Percentiles rank a stretch among this genome's conserved stretches.
Evolutionary conservation across 2,888 invertebrate genomes (phyloP).

Genomic region (Drosophila paracracens): DNA sequence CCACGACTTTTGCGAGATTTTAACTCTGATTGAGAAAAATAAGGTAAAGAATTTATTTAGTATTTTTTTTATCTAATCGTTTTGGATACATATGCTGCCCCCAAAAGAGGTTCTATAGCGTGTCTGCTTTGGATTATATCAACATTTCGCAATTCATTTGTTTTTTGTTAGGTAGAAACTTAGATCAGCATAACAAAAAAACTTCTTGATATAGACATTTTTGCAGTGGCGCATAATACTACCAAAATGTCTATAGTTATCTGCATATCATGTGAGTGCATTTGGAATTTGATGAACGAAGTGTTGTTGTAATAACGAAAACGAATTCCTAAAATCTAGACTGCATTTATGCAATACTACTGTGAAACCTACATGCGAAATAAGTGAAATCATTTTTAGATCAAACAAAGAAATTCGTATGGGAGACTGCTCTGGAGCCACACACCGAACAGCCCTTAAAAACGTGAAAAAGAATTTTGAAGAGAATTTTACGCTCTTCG

Average conservation of each 20-base stretch:
- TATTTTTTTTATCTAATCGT: not conserved
- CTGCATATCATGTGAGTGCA: not conserved
- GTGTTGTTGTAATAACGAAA: not conserved
- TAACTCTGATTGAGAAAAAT: not conserved
- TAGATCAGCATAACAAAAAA: not conserved
- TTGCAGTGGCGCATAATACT: not conserved
- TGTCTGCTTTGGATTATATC: not conserved
- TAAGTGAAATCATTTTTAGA: conserved; percentile 12
- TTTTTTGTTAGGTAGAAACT: not conserved
- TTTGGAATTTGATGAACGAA: not conserved
- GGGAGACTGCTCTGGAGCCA: not conserved
- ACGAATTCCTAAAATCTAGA: not conserved
- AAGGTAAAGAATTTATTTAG: not conserved
- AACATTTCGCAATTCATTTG: not conserved
- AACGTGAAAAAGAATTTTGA: conserved; percentile 35
- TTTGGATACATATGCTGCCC: not conserved
- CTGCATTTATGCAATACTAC: not conserved
- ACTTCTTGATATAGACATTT: not conserved
- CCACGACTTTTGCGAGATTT: not conserved
- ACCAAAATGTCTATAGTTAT: not conserved
- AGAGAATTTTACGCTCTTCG: conserved; percentile 16
- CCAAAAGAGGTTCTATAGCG: not conserved
- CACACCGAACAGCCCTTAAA: not conserved
- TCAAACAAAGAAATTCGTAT: conserved; percentile 11
- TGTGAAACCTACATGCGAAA: not conserved